Evolutionary conservation across 2,888 invertebrate genomes (phyloP), one percentile per base, ranked within the genome.

Genomic region (Luperina testacea): DNA sequence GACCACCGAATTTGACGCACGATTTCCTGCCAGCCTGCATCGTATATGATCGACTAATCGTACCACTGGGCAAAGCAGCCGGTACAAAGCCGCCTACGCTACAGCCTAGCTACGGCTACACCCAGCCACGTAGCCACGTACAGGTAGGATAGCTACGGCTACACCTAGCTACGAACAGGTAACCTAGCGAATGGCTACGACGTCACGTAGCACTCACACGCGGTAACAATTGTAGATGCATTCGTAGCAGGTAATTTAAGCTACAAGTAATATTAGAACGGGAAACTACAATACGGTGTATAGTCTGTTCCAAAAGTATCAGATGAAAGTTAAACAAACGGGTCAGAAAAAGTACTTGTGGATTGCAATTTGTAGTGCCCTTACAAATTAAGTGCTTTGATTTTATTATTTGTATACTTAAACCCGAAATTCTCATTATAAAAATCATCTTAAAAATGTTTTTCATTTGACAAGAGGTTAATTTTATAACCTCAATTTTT

Each of bases 141-240:
- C 24, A 20, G n/a, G 51, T 57, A 65, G 38, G 32, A 71, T 69
- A 64, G 63, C 71, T 24, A 27, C 42, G 42, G n/a, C 45, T 72
- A 45, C 63, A 27, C 61, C 76, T 51, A 83, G 51, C 24, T 24
- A 38, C 15, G 38, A 45, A 70, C 5, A 20, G 42, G 63, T 63
- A 71, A n/a, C 13, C 38, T 72, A 61, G 42, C 48, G 13, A 72
- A 57, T 67, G 24, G 71, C 83, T 83, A 86, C 83, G 83, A 73
- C 24, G 67, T 78, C 63, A 74, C 73, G 83, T 86, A 82, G 72
- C 69, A 38, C 51, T 75, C 69, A 15, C 45, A 67, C 76, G 32
- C 20, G 48, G 38, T 24, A 64, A 51, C 72, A 69, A 84, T 72
- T 74, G 59, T 53, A 59, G 24, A 57, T 59, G 24, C 67, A 74